A percentile compares a stretch with the other conserved stretches of the same genome.
These are phyloP conservation scores for Drosophila tristis DNA, from an alignment of 1,140 invertebrate genomes.

Conservation along the genomic window DNA sequence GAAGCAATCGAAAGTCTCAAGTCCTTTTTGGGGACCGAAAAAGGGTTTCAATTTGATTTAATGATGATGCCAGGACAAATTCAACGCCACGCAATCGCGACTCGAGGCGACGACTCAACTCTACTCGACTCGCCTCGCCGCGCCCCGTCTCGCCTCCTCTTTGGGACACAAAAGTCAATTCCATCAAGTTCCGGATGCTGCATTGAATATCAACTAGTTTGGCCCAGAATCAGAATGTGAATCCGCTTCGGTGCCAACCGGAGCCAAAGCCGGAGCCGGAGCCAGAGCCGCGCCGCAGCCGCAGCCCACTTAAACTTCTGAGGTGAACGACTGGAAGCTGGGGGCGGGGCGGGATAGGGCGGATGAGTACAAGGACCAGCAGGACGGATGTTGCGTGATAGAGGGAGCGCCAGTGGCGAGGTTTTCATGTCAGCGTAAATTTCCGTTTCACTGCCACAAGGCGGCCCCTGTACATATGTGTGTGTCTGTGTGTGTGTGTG, in stretches of 20 bases:
- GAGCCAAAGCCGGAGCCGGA: conserved; percentile 22
- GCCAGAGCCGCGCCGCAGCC: conserved; percentile 28
- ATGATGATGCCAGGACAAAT: conserved; percentile 78
- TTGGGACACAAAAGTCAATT: conserved; percentile 74
- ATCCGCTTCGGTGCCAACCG: conserved; percentile 6
- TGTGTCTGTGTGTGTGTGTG: conserved; percentile 12
- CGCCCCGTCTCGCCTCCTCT: neutral
- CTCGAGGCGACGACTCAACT: conserved; percentile 7
- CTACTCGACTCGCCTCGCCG: neutral
- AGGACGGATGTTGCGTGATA: conserved; percentile 72
- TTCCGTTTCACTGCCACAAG: conserved; percentile 71
- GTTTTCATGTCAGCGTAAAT: conserved; percentile 79
- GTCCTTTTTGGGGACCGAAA: conserved; percentile 63
- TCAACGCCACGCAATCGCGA: conserved; percentile 64
- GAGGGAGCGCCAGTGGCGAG: conserved; percentile 62
- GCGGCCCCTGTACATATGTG: conserved; percentile 6
- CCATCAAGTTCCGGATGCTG: conserved; percentile 78
- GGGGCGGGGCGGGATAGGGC: neutral
- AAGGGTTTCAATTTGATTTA: conserved; percentile 82
- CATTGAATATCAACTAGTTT: conserved; percentile 80
- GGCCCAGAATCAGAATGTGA: conserved; percentile 34
- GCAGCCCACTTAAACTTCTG: conserved; percentile 74
- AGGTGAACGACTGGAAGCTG: conserved; percentile 45
- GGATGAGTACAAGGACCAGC: neutral
- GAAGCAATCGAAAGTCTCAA: conserved; percentile 73